Percentiles rank a stretch among this genome's conserved stretches.
These are phyloP conservation scores for Clusia tigrina DNA, from an alignment of 2,888 invertebrate species.

Conservation along the genomic window DNA sequence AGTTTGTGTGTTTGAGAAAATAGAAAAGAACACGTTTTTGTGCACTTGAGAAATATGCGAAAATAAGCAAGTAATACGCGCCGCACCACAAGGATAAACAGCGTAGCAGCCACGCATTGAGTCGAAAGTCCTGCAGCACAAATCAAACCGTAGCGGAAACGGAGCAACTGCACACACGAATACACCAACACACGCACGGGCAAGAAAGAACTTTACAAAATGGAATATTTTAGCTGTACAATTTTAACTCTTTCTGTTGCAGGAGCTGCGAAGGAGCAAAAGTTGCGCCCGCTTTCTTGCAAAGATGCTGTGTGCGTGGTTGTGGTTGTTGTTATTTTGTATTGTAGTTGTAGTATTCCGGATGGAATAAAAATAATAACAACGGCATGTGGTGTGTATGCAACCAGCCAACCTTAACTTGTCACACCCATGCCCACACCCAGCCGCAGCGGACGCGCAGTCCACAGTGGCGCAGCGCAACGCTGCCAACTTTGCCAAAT, in stretches of 20 bases:
- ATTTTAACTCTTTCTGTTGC: not conserved
- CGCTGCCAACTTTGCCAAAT: slow-evolving; percentile 45
- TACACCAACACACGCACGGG: slow-evolving; percentile 34
- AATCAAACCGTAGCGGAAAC: slow-evolving; percentile 48
- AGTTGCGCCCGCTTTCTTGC: slow-evolving; percentile 33
- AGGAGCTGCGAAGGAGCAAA: slow-evolving; percentile 28
- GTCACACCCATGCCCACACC: not conserved
- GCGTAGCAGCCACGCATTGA: slow-evolving; percentile 6
- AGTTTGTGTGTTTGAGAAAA: slow-evolving; percentile 19
- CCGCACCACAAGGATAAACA: slow-evolving; percentile 10
- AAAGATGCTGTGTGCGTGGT: slow-evolving; percentile 12
- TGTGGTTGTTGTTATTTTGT: slow-evolving; percentile 9
- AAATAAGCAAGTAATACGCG: slow-evolving; percentile 20
- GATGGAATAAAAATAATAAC: slow-evolving; percentile 51
- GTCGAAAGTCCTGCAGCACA: slow-evolving; percentile 19
- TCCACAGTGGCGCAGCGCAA: slow-evolving; percentile 23
- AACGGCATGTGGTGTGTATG: slow-evolving; percentile 31
- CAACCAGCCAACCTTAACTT: not conserved
- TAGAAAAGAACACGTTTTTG: slow-evolving; percentile 24
- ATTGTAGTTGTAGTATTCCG: slow-evolving; percentile 45
- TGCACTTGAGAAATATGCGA: slow-evolving; percentile 25
- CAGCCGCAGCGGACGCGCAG: not conserved
- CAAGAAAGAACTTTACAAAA: slow-evolving; percentile 56
- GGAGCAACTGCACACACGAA: slow-evolving; percentile 42
- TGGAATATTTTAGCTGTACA: slow-evolving; percentile 42